Evolutionary conservation across 1,140 invertebrate species (phyloP).

Genomic region (Colletes gigas): DNA sequence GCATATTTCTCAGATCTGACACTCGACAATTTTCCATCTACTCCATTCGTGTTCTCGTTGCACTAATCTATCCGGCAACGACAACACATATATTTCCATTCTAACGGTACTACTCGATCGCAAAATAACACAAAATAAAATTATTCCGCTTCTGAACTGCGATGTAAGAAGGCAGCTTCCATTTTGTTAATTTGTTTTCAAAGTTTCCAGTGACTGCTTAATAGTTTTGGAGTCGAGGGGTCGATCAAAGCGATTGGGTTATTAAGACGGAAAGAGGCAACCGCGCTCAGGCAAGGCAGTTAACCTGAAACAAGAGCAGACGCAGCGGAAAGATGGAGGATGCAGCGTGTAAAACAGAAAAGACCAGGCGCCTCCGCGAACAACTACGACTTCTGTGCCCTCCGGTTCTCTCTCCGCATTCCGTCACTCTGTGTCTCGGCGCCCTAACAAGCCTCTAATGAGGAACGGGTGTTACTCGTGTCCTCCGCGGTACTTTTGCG

Average conservation of each 20-base stretch:
- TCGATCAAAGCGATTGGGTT: slow-evolving; percentile 48
- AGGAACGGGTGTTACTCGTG: slow-evolving; percentile 76
- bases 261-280: slow-evolving; percentile 38
- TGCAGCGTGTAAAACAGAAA: slow-evolving; percentile 42
- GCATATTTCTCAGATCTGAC: too few species aligned
- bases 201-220: too few species aligned
- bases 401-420: slow-evolving; percentile 63
- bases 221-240: too few species aligned
- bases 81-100: too few species aligned
- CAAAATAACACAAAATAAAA: too few species aligned
- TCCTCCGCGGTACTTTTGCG: slow-evolving; percentile 70
- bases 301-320: slow-evolving; percentile 47
- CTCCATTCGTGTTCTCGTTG: too few species aligned
- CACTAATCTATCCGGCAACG: too few species aligned
- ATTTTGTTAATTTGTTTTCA: too few species aligned
- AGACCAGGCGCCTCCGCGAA: slow-evolving; percentile 60
- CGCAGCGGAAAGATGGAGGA: slow-evolving; percentile 25
- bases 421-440: slow-evolving; percentile 69
- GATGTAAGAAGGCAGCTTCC: too few species aligned
- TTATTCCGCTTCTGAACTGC: too few species aligned
- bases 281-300: background rate
- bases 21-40: too few species aligned
- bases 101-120: too few species aligned
- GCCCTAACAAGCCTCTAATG: slow-evolving; percentile 78
- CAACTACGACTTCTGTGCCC: slow-evolving; percentile 66